Evolutionary conservation across 2,797 vertebrate genomes (phyloP).

Genomic region (Todus mexicanus): DNA sequence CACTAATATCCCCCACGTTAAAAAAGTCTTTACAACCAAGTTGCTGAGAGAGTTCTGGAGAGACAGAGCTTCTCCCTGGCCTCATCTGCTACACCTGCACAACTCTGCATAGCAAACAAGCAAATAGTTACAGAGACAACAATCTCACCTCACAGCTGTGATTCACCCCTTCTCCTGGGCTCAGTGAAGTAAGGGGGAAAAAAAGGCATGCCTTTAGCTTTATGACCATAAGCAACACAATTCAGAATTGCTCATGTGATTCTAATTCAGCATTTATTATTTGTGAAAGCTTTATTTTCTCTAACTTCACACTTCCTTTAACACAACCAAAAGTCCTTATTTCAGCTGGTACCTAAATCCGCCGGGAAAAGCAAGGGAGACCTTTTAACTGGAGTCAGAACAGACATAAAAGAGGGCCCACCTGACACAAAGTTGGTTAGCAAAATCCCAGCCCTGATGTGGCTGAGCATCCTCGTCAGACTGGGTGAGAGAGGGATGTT

Average conservation of each 20-base stretch:
- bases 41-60: not conserved
- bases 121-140: not conserved
- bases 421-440: not conserved
- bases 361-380: not conserved
- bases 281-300: not conserved
- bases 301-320: not conserved
- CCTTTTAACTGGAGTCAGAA: not conserved
- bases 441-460: no score
- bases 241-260: not conserved
- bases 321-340: not conserved
- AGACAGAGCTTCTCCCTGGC: not conserved
- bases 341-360: not conserved
- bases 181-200: not conserved
- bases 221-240: not conserved
- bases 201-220: not conserved
- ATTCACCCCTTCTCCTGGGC: not conserved
- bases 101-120: constrained; percentile 15
- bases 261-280: not conserved
- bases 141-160: constrained; percentile 1
- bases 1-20: not conserved
- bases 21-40: not conserved
- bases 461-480: not conserved
- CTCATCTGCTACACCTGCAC: constrained; percentile 8
- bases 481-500: not conserved
- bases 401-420: not conserved